A percentile compares a stretch with the other conserved stretches of the same genome.
phyloP scores from a whole-genome alignment of 64 coral and sea anemone genomes.

The Acropora yongei region DNA sequence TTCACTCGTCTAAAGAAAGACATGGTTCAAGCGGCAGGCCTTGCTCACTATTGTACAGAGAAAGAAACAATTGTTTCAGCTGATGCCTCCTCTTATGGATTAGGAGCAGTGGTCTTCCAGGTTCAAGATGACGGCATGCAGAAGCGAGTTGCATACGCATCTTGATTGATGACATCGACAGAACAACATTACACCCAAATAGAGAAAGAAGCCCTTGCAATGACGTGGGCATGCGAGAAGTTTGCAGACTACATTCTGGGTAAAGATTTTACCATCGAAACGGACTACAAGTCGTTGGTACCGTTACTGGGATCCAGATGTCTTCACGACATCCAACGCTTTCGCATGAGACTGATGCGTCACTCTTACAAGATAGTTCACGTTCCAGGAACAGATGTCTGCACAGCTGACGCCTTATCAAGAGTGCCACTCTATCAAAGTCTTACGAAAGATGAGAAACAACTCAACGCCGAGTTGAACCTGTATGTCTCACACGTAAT shows the following conservation, averaged over 20 bases:
- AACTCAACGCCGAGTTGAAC: no score
- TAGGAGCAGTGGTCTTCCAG: conserved; percentile 38
- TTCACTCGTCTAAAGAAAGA: not conserved
- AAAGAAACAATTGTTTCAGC: conserved; percentile 32
- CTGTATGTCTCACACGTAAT: not conserved
- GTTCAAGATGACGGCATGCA: conserved; percentile 3
- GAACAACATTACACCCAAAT: conserved; percentile 56
- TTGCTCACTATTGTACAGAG: conserved; percentile 41
- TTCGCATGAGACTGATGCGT: not conserved
- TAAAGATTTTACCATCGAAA: no score
- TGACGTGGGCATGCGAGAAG: conserved; percentile 25
- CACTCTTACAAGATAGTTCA: conserved; percentile 1
- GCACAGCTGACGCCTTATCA: conserved; percentile 42
- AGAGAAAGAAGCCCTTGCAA: conserved; percentile 53
- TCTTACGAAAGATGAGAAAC: no score
- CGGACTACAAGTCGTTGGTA: not conserved
- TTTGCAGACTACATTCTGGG: conserved; percentile 49
- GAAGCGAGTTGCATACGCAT: conserved; percentile 51
- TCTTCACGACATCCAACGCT: conserved; percentile 6
- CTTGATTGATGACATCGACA: conserved; percentile 23
- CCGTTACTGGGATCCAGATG: conserved; percentile 11
- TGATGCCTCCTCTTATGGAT: conserved; percentile 48
- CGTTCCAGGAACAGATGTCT: conserved; percentile 28
- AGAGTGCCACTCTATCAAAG: conserved; percentile 33
- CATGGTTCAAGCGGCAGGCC: conserved; percentile 2